Evolutionary conservation across 2,113 vertebrate species (phyloP), one percentile per base, ranked within the genome.

Genomic region (Deroptyus accipitrinus): DNA sequence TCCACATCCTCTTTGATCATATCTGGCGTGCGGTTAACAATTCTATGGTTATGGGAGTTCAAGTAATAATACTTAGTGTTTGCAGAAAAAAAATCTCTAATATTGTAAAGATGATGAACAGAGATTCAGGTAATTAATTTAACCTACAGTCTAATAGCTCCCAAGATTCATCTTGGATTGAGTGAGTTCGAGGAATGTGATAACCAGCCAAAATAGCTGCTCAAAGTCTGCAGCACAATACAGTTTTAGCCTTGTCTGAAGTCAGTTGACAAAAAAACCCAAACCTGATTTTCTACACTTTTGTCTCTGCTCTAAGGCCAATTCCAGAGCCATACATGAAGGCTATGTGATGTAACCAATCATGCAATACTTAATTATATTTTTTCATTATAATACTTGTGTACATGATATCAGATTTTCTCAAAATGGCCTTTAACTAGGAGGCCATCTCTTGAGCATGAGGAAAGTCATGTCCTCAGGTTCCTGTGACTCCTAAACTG

Each of bases 21-120:
- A 79, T 98, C 98, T 57, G 98, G 98, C 23, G 98, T 98, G 42
- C 97, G 83, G 86, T 98, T 98, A 72, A 98, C 16, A 80, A 98
- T 97, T 95, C 98, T 98, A 77, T 14, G 49, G 74, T 92, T 83
- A 64, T 6, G 61, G 93, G 74, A 69, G 91, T 94, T 69, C 13
- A 92, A 88, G 23, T 28, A 78, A 44, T n/a, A 88, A 41, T 46
- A 57, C 10, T 75, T 90, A 83, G 7, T 46, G n/a, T 88, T 68
- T 55, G 13, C 28, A 44, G 41, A 52, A 77, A 75, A 22, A 75
- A 42, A 10, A 7, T 24, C 3, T 69, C 10, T 37, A 39, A 20
- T 66, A 39, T 20, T 17, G 5, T 81, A 24, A 84, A 78, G 8
- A 62, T 25, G 24, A 49, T 80, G 23, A 82, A 73, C 11, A 67